phyloP scores from a whole-genome alignment of 2,888 invertebrate species.

The Ectropis crepuscularia region DNA sequence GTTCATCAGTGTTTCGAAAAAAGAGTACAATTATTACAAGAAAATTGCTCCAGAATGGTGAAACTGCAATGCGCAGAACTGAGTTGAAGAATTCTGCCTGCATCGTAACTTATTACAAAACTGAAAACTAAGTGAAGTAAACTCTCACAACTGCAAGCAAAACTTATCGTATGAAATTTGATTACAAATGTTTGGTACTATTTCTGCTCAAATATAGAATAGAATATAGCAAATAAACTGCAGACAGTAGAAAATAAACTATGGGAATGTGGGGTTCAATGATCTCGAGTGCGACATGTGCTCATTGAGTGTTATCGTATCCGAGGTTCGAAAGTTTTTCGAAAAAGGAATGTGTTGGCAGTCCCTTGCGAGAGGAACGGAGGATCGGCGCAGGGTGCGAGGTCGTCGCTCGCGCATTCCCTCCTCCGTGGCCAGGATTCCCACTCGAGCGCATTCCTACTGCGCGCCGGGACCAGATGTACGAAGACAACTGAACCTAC shows the following conservation, averaged over 20 bases:
- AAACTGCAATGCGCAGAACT: no score
- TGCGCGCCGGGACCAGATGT: slow-evolving; percentile 44
- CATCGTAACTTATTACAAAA: no score
- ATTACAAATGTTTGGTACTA: neutral
- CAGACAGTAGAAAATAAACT: no score
- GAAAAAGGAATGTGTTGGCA: slow-evolving; percentile 14
- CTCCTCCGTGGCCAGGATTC: slow-evolving; percentile 47
- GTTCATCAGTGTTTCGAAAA: neutral
- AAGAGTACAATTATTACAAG: neutral
- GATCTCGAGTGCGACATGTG: slow-evolving; percentile 4
- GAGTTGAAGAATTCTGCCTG: no score
- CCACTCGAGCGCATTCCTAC: slow-evolving; percentile 22
- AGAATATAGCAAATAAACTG: no score
- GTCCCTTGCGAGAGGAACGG: slow-evolving; percentile 21
- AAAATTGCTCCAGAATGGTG: neutral
- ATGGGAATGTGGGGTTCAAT: slow-evolving; percentile 3
- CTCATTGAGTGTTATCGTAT: slow-evolving; percentile 6
- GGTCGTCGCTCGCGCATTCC: slow-evolving; percentile 69
- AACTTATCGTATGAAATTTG: neutral
- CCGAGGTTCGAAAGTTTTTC: slow-evolving; percentile 11
- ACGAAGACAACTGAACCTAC: slow-evolving; percentile 49
- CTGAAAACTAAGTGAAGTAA: no score
- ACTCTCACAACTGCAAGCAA: neutral
- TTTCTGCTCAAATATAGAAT: no score
- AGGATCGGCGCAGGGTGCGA: slow-evolving; percentile 54